Conservation (phyloP, 1,140 invertebrate species). For the Trissolcus basalis region DNA sequence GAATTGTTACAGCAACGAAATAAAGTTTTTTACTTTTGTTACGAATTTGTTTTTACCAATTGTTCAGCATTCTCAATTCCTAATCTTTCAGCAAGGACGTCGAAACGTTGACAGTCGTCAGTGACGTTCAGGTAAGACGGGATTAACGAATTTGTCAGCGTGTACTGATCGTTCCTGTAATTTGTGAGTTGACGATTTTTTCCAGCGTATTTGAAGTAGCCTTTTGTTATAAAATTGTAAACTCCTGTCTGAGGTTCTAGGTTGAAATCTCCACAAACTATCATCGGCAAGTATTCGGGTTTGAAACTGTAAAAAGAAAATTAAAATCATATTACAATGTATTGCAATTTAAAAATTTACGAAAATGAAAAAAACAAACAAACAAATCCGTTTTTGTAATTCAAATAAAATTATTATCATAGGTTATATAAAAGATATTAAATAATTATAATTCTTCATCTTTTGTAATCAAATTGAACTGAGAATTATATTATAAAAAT, state of each 20-base stretch:
- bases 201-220: slow-evolving; percentile 79
- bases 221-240: slow-evolving; percentile 83
- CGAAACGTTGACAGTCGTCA: slow-evolving; percentile 82
- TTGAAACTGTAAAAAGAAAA: slow-evolving; percentile 60
- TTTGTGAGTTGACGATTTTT: slow-evolving; percentile 68
- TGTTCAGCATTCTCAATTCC: slow-evolving; percentile 55
- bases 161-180: slow-evolving; percentile 34
- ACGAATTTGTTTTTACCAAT: slow-evolving; percentile 58
- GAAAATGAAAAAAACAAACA: slow-evolving; percentile 17
- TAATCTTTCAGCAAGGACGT: slow-evolving; percentile 72
- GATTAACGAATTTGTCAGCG: slow-evolving; percentile 71
- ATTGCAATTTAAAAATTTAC: too few relatives aligned
- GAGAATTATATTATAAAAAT: too few relatives aligned
- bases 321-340: too few relatives aligned
- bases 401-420: too few relatives aligned
- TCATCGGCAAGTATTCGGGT: slow-evolving; percentile 82
- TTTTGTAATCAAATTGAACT: too few relatives aligned
- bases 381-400: too few relatives aligned
- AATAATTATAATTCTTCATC: too few relatives aligned
- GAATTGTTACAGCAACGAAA: too few relatives aligned
- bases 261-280: slow-evolving; percentile 95
- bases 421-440: too few relatives aligned
- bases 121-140: slow-evolving; percentile 78
- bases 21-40: too few relatives aligned
- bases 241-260: slow-evolving; percentile 83